Conservation (phyloP, 2,888 invertebrate genomes). For the Erynnis tages region DNA sequence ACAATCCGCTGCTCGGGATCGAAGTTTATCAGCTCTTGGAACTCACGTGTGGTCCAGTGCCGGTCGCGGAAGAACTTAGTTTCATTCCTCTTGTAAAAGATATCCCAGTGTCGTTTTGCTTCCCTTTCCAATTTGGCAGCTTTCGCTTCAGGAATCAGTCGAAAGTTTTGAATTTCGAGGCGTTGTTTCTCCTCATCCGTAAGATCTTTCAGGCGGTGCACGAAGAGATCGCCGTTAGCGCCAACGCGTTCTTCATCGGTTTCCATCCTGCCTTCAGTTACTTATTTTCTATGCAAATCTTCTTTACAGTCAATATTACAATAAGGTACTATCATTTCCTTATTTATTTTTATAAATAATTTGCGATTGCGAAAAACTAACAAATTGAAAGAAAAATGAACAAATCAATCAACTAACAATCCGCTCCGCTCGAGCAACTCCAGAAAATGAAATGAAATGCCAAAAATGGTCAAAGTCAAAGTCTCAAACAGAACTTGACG, state of each 20-base stretch:
- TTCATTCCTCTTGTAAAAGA: slow-evolving; percentile 97
- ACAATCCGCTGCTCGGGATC: slow-evolving; percentile 79
- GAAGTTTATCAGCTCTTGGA: slow-evolving; percentile 87
- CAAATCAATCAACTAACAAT: too few relatives aligned
- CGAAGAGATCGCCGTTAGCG: slow-evolving; percentile 51
- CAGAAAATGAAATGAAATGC: too few relatives aligned
- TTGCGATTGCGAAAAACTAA: too few relatives aligned
- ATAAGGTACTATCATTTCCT: background rate
- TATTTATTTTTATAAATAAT: too few relatives aligned
- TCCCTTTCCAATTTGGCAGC: slow-evolving; percentile 90
- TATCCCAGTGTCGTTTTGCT: slow-evolving; percentile 95
- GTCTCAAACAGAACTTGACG: too few relatives aligned
- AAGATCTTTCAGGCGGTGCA: slow-evolving; percentile 75
- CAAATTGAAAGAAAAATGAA: too few relatives aligned
- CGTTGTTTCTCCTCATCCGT: slow-evolving; percentile 82
- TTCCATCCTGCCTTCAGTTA: slow-evolving; percentile 53
- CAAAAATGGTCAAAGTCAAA: too few relatives aligned
- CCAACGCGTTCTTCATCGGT: slow-evolving; percentile 50
- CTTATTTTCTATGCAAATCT: background rate
- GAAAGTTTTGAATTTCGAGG: slow-evolving; percentile 85
- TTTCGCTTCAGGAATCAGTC: slow-evolving; percentile 83
- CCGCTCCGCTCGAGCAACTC: too few relatives aligned
- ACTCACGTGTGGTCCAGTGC: slow-evolving; percentile 98
- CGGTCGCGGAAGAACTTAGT: slow-evolving; percentile 96
- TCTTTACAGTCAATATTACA: background rate